Percentiles rank a stretch among this genome's conserved stretches.
These are phyloP conservation scores for Anticlea derivata DNA, from an alignment of 2,888 invertebrate genomes.

Conservation along the genomic window DNA sequence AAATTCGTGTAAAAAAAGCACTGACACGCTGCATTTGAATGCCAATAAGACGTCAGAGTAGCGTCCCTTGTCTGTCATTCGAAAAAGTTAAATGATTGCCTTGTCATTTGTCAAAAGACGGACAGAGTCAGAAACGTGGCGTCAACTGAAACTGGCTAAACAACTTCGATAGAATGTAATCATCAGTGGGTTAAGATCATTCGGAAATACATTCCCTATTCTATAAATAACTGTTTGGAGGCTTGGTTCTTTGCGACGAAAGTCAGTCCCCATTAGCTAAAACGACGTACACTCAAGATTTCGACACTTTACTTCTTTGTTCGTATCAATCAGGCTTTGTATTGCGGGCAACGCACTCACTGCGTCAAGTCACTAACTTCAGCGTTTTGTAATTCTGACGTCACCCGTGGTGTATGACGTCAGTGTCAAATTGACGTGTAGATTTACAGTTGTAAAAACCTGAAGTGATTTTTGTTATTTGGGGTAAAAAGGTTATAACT, in stretches of 20 bases:
- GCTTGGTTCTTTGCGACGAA: conserved; percentile 35
- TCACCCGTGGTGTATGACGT: neutral
- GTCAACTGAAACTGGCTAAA: too few species aligned
- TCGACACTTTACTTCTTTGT: conserved; percentile 55
- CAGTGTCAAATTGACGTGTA: neutral
- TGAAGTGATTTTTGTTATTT: too few species aligned
- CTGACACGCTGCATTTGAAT: too few species aligned
- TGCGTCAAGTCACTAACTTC: conserved; percentile 43
- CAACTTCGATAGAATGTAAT: too few species aligned
- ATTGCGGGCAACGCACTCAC: conserved; percentile 72
- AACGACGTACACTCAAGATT: conserved; percentile 55
- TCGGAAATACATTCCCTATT: neutral
- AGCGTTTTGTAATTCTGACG: conserved; percentile 34
- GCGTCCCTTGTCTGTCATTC: too few species aligned
- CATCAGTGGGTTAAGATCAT: neutral
- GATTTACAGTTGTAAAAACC: conserved; percentile 1
- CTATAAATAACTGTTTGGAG: conserved; percentile 2
- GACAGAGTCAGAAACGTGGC: too few species aligned
- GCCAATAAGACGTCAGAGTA: too few species aligned
- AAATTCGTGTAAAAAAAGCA: too few species aligned
- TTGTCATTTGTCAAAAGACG: too few species aligned
- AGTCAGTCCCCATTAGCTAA: conserved; percentile 53
- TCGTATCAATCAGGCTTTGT: conserved; percentile 77
- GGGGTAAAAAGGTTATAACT: too few species aligned
- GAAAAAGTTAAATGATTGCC: too few species aligned